Evolutionary conservation across 2,797 vertebrate species (phyloP).

Genomic region (Momotus momota): DNA sequence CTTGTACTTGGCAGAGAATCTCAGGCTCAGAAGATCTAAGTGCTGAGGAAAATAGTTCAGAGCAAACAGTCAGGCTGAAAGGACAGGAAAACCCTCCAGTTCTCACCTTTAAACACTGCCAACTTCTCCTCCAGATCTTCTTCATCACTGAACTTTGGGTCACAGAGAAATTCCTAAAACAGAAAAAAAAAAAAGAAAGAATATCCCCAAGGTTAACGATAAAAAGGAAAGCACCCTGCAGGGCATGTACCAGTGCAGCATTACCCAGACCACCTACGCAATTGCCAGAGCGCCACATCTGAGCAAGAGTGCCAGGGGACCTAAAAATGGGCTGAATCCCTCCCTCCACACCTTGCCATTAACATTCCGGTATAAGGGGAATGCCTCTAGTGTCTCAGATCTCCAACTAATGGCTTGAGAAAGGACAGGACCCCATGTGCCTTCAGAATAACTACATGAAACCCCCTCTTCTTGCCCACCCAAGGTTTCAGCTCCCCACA

Average conservation of each 20-base stretch:
- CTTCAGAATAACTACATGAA: not conserved
- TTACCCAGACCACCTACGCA: not conserved
- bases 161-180: slow-evolving; percentile 91
- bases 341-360: not conserved
- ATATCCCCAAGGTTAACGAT: not conserved
- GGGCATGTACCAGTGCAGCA: not conserved
- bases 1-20: not conserved
- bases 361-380: not conserved
- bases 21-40: not conserved
- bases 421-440: not conserved
- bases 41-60: not conserved
- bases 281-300: not conserved
- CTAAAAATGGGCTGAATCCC: not conserved
- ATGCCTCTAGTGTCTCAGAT: not conserved
- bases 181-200: not conserved
- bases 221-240: not conserved
- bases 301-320: not conserved
- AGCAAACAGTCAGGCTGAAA: not conserved
- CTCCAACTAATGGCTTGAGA: not conserved
- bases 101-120: slow-evolving; percentile 94
- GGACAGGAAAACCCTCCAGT: not conserved
- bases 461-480: not conserved
- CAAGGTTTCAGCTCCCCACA: not conserved
- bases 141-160: slow-evolving; percentile 95
- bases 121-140: slow-evolving; percentile 93